Conservation (phyloP, 1,140 invertebrate genomes). For the Amphibalanus amphitrite region DNA sequence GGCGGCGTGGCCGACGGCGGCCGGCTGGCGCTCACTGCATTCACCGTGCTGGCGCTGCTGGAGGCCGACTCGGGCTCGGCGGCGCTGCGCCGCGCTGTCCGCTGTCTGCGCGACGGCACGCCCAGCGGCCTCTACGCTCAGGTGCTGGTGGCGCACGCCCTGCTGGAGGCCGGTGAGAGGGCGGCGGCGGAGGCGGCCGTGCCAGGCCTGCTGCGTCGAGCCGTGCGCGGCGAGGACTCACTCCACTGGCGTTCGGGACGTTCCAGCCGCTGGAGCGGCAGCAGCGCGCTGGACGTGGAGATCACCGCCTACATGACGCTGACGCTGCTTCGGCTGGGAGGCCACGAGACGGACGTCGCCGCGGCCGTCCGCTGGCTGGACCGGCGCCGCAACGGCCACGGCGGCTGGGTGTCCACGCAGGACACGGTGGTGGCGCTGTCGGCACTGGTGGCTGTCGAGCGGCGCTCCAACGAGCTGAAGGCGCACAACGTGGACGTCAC, state of each 20-base stretch:
- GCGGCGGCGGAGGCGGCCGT: slow-evolving; percentile 15
- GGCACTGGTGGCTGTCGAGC: too few species aligned
- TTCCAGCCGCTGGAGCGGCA: slow-evolving; percentile 20
- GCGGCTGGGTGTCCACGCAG: too few species aligned
- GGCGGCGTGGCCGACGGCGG: slow-evolving; percentile 12
- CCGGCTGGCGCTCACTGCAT: slow-evolving; percentile 39
- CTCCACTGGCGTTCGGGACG: slow-evolving; percentile 29
- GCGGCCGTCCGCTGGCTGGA: too few species aligned
- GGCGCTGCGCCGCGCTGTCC: slow-evolving; percentile 33
- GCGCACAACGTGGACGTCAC: too few species aligned
- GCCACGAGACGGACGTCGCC: slow-evolving; percentile 29
- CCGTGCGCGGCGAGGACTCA: slow-evolving; percentile 21
- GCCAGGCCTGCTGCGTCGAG: slow-evolving; percentile 15
- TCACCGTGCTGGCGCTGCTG: slow-evolving; percentile 42
- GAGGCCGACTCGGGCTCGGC: slow-evolving; percentile 33
- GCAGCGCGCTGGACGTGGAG: slow-evolving; percentile 39
- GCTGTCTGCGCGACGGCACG: slow-evolving; percentile 34
- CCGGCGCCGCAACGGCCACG: too few species aligned
- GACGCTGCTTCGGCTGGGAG: slow-evolving; percentile 33
- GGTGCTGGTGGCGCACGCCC: slow-evolving; percentile 38
- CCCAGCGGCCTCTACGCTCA: slow-evolving; percentile 35
- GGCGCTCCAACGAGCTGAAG: too few species aligned
- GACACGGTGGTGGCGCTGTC: too few species aligned
- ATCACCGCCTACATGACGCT: slow-evolving; percentile 55
- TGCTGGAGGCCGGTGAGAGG: slow-evolving; percentile 35